These are phyloP conservation scores for Octodonta nipae DNA, from an alignment of 2,888 invertebrate genomes.

Conservation along the genomic window DNA sequence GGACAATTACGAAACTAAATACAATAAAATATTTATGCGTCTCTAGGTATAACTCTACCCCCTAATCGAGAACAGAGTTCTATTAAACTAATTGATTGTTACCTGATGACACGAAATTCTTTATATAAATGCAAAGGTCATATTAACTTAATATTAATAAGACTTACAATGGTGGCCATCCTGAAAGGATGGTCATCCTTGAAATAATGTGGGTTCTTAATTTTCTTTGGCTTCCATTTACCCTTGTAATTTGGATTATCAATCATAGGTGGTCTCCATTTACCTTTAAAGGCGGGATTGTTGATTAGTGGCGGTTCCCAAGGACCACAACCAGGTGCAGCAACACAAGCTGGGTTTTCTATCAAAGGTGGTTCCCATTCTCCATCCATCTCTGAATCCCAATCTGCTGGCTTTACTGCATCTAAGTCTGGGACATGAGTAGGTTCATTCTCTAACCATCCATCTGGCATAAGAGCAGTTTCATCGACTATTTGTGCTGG, in stretches of 20 bases:
- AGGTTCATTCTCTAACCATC: constrained; percentile 87
- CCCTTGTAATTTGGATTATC: constrained; percentile 90
- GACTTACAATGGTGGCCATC: constrained; percentile 80
- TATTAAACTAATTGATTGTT: no score
- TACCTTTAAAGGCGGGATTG: constrained; percentile 86
- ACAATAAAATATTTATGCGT: no score
- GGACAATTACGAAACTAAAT: no score
- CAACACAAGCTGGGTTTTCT: constrained; percentile 73
- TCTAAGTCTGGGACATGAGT: constrained; percentile 74
- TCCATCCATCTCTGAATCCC: constrained; percentile 98
- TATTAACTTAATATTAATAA: not conserved
- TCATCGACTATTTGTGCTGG: constrained; percentile 82
- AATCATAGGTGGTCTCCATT: constrained; percentile 81
- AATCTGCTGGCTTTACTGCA: constrained; percentile 81
- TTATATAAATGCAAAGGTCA: not conserved
- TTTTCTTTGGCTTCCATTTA: constrained; percentile 79
- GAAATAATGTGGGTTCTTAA: constrained; percentile 87
- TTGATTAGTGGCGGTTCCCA: constrained; percentile 76
- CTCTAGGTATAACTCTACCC: no score
- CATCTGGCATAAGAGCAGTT: constrained; percentile 69
- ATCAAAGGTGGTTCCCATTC: constrained; percentile 93
- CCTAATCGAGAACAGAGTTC: no score
- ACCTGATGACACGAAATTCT: no score
- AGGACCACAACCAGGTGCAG: constrained; percentile 68
- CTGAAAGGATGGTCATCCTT: constrained; percentile 80